Evolutionary conservation across 2,888 invertebrate species (phyloP).

Genomic region (Andrena camellia): DNA sequence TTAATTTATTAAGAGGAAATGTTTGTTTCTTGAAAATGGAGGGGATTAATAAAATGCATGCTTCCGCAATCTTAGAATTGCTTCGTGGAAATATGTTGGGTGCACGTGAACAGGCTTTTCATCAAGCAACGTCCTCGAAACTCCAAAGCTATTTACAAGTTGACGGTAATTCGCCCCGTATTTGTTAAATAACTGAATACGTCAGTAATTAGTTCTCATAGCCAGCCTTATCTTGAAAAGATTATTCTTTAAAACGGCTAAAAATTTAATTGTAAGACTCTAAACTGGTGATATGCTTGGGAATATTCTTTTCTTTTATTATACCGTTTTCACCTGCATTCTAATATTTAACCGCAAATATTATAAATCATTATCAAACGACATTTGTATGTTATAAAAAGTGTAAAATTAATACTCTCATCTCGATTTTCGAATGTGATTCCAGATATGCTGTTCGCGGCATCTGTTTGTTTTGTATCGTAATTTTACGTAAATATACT

Average conservation of each 20-base stretch:
- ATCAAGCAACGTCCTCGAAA: constrained; percentile 20
- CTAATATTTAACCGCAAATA: not conserved
- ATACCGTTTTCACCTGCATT: not conserved
- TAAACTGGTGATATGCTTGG: not conserved
- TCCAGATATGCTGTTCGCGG: too few relatives aligned
- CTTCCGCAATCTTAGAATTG: constrained; percentile 11
- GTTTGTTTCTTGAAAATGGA: not conserved
- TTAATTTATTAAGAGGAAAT: not conserved
- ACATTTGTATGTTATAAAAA: not conserved
- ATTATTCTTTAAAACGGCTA: not conserved
- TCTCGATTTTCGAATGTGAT: too few relatives aligned
- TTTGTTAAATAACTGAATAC: constrained; percentile 39
- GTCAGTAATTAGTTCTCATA: constrained; percentile 13
- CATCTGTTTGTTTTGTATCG: too few relatives aligned
- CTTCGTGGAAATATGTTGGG: constrained; percentile 20
- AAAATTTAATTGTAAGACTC: not conserved
- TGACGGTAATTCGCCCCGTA: constrained; percentile 34
- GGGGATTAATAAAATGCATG: constrained; percentile 18
- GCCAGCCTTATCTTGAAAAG: constrained; percentile 8
- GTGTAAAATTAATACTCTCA: too few relatives aligned
- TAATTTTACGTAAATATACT: too few relatives aligned
- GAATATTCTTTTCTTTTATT: not conserved
- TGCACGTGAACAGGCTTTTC: constrained; percentile 21
- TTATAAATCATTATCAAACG: not conserved
- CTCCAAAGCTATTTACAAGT: constrained; percentile 31